Evolutionary conservation across 1,140 invertebrate species (phyloP), one percentile per base, ranked within the genome.

Genomic region (Sminthurides bifidus): DNA sequence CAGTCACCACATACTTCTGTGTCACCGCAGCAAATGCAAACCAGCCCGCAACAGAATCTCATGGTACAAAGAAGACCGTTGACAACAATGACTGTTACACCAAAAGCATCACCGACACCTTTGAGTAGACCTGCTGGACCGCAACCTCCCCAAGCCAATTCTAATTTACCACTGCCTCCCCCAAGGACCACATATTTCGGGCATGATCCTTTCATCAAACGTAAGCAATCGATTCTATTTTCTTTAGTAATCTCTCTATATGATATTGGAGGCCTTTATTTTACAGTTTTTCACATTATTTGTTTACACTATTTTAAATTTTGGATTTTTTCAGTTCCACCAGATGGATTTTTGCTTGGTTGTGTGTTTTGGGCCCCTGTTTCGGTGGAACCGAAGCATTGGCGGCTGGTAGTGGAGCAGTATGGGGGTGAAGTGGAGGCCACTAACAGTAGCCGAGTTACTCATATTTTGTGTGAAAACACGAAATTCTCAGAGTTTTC

Each of bases 391-490:
- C 21, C 17, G 0, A 43, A 30, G 5, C 6, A 46, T 2, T 95
- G 91, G 91, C 79, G 81, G 64, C 80, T 85, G 70, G 79, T 84
- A 0, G 91, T 96, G 43, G 78, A 81, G 52, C 79, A 86, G 65
- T 81, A 89, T 72, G 92, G 92, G 17, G 92, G 92, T 19, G 87
- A 94, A 68, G 79, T 95, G 17, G 90, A 93, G 67, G 72, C 77
- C 0, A 77, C 81, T 29, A 95, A 95, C 70, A 84, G 82, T 65
- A 75, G 80, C 5, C 76, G 85, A 29, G 84, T 92, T 14, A 96
- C 92, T 0, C 93, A 96, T 72, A 81, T 97, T 17, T 72, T 97
- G 10, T 90, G 90, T 68, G 81, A 89, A 61, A 89, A 86, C 12
- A 90, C 93, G 71, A 80, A 83, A 30, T 86, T 88, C 67, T 85